Evolutionary conservation across 2,113 vertebrate species (phyloP), one percentile per base, ranked within the genome.

Genomic region (Sorex fumeus): DNA sequence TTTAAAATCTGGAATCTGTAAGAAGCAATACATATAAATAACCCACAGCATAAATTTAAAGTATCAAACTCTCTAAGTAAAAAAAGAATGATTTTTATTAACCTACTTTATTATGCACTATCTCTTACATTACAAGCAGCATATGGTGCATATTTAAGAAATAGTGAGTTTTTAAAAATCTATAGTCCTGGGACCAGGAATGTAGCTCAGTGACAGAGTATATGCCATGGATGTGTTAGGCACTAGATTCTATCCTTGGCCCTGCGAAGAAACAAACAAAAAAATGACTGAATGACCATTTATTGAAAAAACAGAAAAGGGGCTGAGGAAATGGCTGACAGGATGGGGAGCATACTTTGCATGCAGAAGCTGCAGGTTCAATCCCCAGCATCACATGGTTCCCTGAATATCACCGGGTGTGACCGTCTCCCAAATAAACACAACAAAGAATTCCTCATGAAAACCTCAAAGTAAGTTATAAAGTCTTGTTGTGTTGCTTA

Each of bases 31-130:
- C 84, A 76, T n/a, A 45, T 77, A 93, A 87, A 25, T 40, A 94
- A 93, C 92, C 18, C 23, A 91, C 28, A 88, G 11, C 23, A 90
- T 89, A 89, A 62, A 89, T 85, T 43, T 83, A 85, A 92, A 84
- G 66, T 66, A 74, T 72, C 62, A 93, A 89, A 78, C n/a, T 78
- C 50, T 79, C 34, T 70, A 86, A 60, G 45, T 83, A 25, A 90
- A 91, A 91, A 88, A 85, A 90, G 40, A 40, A 40, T 40, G 40
- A 40, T 40, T 40, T 71, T 88, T 69, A 96, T 47, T 86, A 76
- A 36, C 13, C 40, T 84, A 84, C 83, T 93, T 88, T 64, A 91
- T 93, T 93, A 72, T 71, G 30, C 83, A 96, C 75, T 76, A 67
- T 12, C n/a, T 90, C 8, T 21, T 57, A 67, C 34, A 32, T 4